phyloP scores from a whole-genome alignment of 2,888 invertebrate species.

The Xestobium rufovillosum region DNA sequence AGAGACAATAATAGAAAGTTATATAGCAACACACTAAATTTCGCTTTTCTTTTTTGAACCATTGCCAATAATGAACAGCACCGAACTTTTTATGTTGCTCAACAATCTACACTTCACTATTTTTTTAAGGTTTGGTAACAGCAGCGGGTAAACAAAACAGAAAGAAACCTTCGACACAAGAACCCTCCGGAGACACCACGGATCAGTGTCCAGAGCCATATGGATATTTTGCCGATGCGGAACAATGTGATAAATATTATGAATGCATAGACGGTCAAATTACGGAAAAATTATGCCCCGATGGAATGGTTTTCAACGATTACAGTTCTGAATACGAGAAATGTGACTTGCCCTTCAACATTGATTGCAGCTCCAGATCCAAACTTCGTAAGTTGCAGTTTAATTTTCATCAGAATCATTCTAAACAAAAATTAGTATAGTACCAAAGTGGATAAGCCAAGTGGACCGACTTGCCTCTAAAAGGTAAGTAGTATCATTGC shows the following conservation, averaged over 20 bases:
- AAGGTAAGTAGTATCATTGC: no score
- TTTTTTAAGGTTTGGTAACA: no score
- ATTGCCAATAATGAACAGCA: no score
- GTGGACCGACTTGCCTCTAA: no score
- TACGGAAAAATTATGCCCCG: conserved; percentile 75
- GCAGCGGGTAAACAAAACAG: no score
- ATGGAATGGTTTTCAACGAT: conserved; percentile 87
- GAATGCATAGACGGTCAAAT: conserved; percentile 68
- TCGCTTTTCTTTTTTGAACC: no score
- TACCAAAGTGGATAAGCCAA: neutral
- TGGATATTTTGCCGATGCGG: conserved; percentile 77
- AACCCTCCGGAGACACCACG: conserved; percentile 52
- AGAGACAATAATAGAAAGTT: no score
- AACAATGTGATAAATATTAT: conserved; percentile 85
- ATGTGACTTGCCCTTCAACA: conserved; percentile 79
- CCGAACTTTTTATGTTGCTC: no score
- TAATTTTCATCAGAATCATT: neutral
- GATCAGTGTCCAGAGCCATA: conserved; percentile 72
- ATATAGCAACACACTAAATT: no score
- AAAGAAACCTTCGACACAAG: no score
- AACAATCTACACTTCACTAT: no score
- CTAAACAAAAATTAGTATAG: conserved; percentile 1
- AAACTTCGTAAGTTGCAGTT: conserved; percentile 63
- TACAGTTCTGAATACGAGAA: conserved; percentile 75
- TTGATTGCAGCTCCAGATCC: conserved; percentile 72